Conservation (phyloP, 2,113 vertebrate genomes). For the Oncorhynchus tshawytscha region DNA sequence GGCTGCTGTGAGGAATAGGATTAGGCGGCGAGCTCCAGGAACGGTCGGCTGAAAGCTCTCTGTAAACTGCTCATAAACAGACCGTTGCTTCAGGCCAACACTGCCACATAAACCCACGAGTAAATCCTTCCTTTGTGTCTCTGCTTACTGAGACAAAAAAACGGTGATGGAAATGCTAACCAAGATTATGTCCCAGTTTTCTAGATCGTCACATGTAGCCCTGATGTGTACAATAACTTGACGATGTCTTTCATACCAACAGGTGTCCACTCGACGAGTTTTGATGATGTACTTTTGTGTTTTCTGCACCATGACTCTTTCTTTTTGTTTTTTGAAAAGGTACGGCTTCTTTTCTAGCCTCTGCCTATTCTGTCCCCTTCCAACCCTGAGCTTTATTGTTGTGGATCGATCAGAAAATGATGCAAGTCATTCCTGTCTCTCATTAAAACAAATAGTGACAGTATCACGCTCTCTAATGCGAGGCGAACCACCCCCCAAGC, state of each 20-base stretch:
- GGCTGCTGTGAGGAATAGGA: slow-evolving; percentile 9
- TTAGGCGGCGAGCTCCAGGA: slow-evolving; percentile 9
- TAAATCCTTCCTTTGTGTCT: slow-evolving; percentile 18
- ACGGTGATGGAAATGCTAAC: background rate
- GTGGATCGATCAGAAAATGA: background rate
- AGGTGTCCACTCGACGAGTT: slow-evolving; percentile 5
- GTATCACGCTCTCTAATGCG: slow-evolving; percentile 20
- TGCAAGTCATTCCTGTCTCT: background rate
- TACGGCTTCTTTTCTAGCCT: background rate
- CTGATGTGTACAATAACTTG: background rate
- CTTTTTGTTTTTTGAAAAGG: background rate
- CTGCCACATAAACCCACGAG: background rate
- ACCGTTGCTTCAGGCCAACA: background rate
- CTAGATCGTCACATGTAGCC: slow-evolving; percentile 16
- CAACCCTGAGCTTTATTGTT: background rate
- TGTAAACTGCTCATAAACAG: background rate
- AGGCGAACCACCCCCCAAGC: slow-evolving; percentile 25
- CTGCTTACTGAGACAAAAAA: background rate
- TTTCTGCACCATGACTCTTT: background rate
- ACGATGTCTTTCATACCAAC: background rate
- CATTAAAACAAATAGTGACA: slow-evolving; percentile 1
- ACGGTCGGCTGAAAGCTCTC: slow-evolving; percentile 3
- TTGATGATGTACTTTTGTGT: background rate
- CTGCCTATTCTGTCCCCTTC: background rate
- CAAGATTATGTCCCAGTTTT: slow-evolving; percentile 7